Evolutionary conservation across 2,888 invertebrate genomes (phyloP), one percentile per base, ranked within the genome.

Genomic region (Adelognathus sp.): DNA sequence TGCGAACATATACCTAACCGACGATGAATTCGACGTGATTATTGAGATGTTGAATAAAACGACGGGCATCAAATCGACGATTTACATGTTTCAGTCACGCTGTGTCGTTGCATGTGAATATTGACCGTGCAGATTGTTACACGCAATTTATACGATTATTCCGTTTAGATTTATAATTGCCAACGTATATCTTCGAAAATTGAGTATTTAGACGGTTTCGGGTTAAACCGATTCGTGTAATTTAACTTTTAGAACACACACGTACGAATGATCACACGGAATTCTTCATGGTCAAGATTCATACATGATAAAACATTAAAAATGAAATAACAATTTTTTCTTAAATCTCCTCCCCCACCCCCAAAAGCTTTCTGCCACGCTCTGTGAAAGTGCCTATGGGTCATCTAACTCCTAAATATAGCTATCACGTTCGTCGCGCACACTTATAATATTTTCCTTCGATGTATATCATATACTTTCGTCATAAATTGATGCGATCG

Each of bases 401-500:
- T 39, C 29, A 18, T 41, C n/a, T n/a, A 14, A 9, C n/a, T 41
- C 16, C 41, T n/a, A n/a, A 11, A 56, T 70, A 76, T 76, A 56
- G 31, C 44, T 54, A 76, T 69, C 63, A 50, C 46, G 46, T 77
- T 44, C 33, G 3, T 58, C 39, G 24, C 29, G 21, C 52, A 76
- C 29, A 18, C 60, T 60, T 52, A 72, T 41, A 44, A 50, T 50
- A 24, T 63, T 61, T 21, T 74, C 27, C 63, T 75, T 79, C 79
- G 79, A 75, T 79, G 79, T 79, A 71, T 72, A 58, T 67, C 11
- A 27, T 61, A 61, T 75, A 79, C 79, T 75, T 79, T 79, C 79
- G 75, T 71, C 75, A 39, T 56, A 24, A 63, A 54, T 63, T 18
- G 16, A 27, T n/a, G 50, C 31, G 9, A 36, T 77, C 50, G 61